phyloP scores from a whole-genome alignment of 2,113 vertebrate genomes.

The Eupsittula cactorum region DNA sequence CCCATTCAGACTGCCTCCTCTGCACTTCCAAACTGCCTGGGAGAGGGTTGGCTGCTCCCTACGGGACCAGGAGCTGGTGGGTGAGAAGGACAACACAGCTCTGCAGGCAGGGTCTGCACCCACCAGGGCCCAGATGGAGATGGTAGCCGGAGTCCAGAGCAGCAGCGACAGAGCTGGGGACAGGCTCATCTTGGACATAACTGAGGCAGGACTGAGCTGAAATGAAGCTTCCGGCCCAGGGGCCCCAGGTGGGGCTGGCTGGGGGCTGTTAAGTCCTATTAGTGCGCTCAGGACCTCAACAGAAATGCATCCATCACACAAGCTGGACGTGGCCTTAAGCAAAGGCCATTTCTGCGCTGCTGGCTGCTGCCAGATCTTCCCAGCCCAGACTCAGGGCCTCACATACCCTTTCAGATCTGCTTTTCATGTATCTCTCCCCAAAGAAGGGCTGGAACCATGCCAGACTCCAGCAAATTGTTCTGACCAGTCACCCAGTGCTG shows the following conservation, averaged over 20 bases:
- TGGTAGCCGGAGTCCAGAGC: not conserved
- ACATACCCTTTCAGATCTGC: not conserved
- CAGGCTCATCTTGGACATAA: not conserved
- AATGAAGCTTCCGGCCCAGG: not conserved
- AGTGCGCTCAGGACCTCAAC: not conserved
- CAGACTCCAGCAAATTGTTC: not conserved
- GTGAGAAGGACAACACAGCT: not conserved
- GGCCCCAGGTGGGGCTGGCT: not conserved
- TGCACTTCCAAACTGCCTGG: not conserved
- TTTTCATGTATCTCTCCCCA: not conserved
- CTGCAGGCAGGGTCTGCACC: not conserved
- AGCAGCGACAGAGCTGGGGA: not conserved
- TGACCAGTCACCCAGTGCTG: not conserved
- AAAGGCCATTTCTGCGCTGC: not conserved
- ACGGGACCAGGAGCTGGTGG: not conserved
- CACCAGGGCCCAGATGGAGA: not conserved
- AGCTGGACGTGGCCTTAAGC: not conserved
- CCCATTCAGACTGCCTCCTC: not conserved
- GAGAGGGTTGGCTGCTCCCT: not conserved
- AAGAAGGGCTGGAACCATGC: not conserved
- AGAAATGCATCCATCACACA: not conserved
- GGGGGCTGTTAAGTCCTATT: not conserved
- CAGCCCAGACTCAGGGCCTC: conserved; percentile 18
- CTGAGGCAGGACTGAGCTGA: not conserved
- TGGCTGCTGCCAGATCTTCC: not conserved